Evolutionary conservation across 1,140 invertebrate species (phyloP).

Genomic region (Spodoptera litura): DNA sequence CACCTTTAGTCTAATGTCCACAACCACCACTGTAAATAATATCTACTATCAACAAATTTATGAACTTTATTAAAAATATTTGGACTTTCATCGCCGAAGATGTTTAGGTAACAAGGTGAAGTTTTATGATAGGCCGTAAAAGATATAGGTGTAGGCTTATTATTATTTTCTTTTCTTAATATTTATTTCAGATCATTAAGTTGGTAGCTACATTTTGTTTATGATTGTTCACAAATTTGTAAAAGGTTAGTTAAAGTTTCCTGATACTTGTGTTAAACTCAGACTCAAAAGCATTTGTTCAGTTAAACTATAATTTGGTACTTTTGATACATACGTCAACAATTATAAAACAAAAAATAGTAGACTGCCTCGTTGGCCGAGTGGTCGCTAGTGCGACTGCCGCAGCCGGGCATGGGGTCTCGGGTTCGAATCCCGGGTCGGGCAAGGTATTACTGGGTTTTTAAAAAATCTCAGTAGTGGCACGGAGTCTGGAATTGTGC

Average conservation of each 20-base stretch:
- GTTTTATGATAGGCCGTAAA: conserved; percentile 7
- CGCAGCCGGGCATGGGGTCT: too few species aligned
- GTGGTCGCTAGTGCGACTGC: too few species aligned
- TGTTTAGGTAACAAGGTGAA: conserved; percentile 6
- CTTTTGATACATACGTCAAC: too few species aligned
- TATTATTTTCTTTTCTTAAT: background rate
- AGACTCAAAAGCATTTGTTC: too few species aligned
- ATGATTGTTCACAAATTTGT: too few species aligned
- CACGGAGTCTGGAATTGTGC: too few species aligned
- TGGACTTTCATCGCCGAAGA: conserved; percentile 14
- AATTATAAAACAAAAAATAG: too few species aligned
- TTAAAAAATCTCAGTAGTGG: too few species aligned
- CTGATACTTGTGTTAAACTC: background rate
- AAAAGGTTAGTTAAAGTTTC: background rate
- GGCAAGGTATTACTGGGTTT: too few species aligned
- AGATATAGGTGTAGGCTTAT: background rate
- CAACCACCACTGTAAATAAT: conserved; percentile 44
- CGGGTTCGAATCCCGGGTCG: too few species aligned
- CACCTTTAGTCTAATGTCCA: conserved; percentile 55
- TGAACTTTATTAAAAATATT: conserved; percentile 45
- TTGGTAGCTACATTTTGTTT: background rate
- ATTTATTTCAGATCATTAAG: background rate
- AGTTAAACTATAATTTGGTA: too few species aligned
- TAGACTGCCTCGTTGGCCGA: too few species aligned
- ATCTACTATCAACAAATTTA: conserved; percentile 57